Base-by-base conservation (phyloP, 1,140 invertebrate genomes). In the Zaprionus nigranus region DNA sequence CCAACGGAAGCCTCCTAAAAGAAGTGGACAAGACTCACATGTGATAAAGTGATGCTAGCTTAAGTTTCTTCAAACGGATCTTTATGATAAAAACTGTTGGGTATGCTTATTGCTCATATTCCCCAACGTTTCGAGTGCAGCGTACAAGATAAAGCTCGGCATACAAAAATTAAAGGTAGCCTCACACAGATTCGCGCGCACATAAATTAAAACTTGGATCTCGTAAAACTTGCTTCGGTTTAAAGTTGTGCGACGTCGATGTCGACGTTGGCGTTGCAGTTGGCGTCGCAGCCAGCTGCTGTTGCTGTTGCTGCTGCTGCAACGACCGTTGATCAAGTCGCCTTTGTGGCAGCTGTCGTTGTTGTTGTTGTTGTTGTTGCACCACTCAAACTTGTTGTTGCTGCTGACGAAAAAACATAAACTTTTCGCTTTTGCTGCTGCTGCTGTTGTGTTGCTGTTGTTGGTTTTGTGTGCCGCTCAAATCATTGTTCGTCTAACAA, bases 381-480 rank as follows among this genome's bases (percentile, higher is more conserved):
- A 79, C 78, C 78, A 81, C 84, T 81, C 54, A 81, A 80, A 87
- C 77, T 83, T 82, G 83, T 83, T 82, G 83, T 78, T 84, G 78
- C 70, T 72, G 80, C 83, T 87, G 88, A 87, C 74, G 81, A 84
- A 88, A 80, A 60, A 76, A 79, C 76, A 86, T 65, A 67, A 80
- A 65, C 59, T 75, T 85, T 86, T 76, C 63, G 66, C 58, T 76
- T 76, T 72, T 73, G 78, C 67, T 46, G 40, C 70, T 46, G 57
- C 75, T 38, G 43, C 40, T 61, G 51, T 53, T 61, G 34, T 61
- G 51, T 53, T 61, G 34, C 22, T 59, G 17, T 51, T 72, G n/a
- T 53, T 56, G 54, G 49, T 67, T 12, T 54, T 68, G 51, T 26
- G 7, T 60, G 54, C 59, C 43, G 53, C 56, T 72, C 53, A 67